Base-by-base conservation (phyloP, 1,140 invertebrate species). In the Andrena cerasifolii region DNA sequence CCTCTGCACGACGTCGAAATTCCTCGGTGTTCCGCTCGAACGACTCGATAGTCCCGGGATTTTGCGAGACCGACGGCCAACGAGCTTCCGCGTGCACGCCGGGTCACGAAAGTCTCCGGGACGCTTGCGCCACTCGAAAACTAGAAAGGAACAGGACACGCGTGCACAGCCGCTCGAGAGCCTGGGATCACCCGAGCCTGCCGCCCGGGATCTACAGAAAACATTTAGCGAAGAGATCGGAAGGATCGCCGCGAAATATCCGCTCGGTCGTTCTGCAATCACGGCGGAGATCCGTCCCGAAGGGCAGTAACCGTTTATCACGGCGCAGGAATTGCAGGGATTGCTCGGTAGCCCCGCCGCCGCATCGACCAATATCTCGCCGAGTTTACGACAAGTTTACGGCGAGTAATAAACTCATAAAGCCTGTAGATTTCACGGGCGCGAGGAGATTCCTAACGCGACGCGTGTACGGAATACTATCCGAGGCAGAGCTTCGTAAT, bases 341-440 rank as follows among this genome's bases (percentile, higher is more conserved):
- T 70, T 53, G 53, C 51, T 40, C 28, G 58, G 16, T 5, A 3
- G 36, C 10, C 36, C 36, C 53, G n/a, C 6, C 3, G 36, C 10
- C 21, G 70, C 43, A 7, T 26, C 40, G 70, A 31, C 68, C 70
- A 40, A 62, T 73, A 73, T 73, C 70, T 51, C n/a, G 21, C 3
- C 31, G 45, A n/a, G 70, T 73, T 73, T 73, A 73, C 58, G 70
- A 73, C 45, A 40, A 62, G 14, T 73, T 73, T 73, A 63, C 70
- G 70, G 36, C 45, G 21, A 63, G 45, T 33, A 31, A 63, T 73
- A 73, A 73, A 73, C 70, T 73, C 70, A 63, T 73, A 63, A 73
- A 73, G 70, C 58, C 31, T 40, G 70, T 16, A 21, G 58, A 73
- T 62, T 40, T 47, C 31, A 28, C 21, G 70, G 28, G 26, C 54